Conservation (phyloP, 1,140 invertebrate genomes). For the Brachionus rubens region DNA sequence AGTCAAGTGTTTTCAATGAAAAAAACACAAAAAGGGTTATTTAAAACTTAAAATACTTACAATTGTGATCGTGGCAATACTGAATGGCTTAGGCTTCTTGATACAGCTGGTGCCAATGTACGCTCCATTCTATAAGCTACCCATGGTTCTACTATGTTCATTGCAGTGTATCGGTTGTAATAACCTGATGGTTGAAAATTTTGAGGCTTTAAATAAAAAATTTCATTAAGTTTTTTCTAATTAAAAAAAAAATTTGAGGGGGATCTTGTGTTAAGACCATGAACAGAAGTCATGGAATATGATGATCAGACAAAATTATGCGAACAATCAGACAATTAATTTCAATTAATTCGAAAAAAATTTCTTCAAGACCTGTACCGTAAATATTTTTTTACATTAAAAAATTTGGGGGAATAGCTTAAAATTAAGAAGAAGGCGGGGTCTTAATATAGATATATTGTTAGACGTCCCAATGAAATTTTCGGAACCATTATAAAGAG, state of each 20-base stretch:
- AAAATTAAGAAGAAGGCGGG: too few relatives aligned
- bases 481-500: too few relatives aligned
- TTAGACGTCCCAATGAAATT: too few relatives aligned
- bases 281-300: too few relatives aligned
- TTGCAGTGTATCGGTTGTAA: constrained; percentile 32
- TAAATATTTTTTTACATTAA: too few relatives aligned
- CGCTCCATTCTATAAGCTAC: constrained; percentile 41
- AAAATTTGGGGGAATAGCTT: too few relatives aligned
- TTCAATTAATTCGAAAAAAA: too few relatives aligned
- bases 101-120: background rate
- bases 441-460: too few relatives aligned
- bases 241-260: background rate
- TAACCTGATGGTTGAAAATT: constrained; percentile 17
- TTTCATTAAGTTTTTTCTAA: background rate
- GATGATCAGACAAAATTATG: too few relatives aligned
- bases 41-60: constrained; percentile 2
- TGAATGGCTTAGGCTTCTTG: background rate
- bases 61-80: background rate
- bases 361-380: too few relatives aligned
- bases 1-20: background rate
- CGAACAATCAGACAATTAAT: too few relatives aligned
- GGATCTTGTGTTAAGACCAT: too few relatives aligned
- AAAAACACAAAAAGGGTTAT: background rate
- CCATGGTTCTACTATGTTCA: constrained; percentile 41
- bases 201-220: background rate